Evolutionary conservation across 1,140 invertebrate species (phyloP), one percentile per base, ranked within the genome.

Genomic region (Papilio xuthus): DNA sequence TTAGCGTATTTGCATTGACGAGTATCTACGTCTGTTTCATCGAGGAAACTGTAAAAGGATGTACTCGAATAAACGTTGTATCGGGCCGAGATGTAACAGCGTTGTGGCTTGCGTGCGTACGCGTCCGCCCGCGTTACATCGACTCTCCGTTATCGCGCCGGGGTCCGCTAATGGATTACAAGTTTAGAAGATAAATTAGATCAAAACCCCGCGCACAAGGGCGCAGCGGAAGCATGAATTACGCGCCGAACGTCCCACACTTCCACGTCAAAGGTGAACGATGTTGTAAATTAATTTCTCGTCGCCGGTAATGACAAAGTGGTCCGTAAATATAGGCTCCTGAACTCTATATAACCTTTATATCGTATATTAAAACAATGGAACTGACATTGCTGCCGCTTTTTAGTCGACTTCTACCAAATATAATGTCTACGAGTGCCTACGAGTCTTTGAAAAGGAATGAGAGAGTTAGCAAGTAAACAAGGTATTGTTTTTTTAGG

Each of bases 161-260:
- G 88, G 89, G 88, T 82, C 85, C 85, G 80, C 80, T 93, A 92
- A 93, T 91, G 89, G 91, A 89, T 88, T 84, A 63, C 60, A 83
- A 87, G 88, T 85, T 87, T 88, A 87, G 85, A 78, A 89, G 88
- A 92, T 90, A 92, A 92, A 91, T 93, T 92, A 86, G 89, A 91
- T 92, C 85, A 87, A 83, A n/a, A 86, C 23, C 85, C 85, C 81
- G 84, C 83, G 84, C 85, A 86, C 83, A 89, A 92, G 87, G 88
- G 90, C 87, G 85, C 85, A 87, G 80, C 83, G 90, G 90, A 91
- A 92, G 85, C 88, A 86, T 87, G 86, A 87, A 88, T 88, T 89
- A 88, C 83, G 80, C 74, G 81, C 78, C 79, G 77, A 76, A 81
- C 81, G 83, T 77, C 69, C 78, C 83, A 82, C 82, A 80, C 72